Base-by-base conservation (phyloP, 2,888 invertebrate genomes). In the Plebejus melissa region DNA sequence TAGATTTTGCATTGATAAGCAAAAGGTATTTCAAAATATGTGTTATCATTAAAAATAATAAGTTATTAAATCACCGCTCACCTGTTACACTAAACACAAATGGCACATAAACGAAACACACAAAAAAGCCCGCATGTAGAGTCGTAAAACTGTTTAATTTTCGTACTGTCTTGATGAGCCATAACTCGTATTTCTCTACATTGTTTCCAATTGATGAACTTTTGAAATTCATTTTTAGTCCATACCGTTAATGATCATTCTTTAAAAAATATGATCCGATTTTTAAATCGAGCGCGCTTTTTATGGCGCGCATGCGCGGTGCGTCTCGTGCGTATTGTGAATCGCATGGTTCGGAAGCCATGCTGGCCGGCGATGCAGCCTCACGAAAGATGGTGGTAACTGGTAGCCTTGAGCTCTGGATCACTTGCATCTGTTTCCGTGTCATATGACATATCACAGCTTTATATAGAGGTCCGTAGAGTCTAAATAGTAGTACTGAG, bases 251-350 rank as follows among this genome's bases (percentile, higher is more conserved):
- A 50, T 57, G 38, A 57, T 71, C 2, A 9, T 22, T 41, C 58
- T 41, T 38, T 41, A 13, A 41, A 38, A 32, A 54, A 69, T n/a
- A 54, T 36, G 16, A 50, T 54, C 1, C 0, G 22, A 41, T 74
- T 74, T 72, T 69, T 76, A 76, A 76, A 76, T 77, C 69, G 74
- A 83, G 80, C 79, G 81, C 82, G 32, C 41, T 72, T 54, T 50
- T 50, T 28, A 85, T 85, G 89, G 90, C 89, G 87, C 84, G 87
- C 89, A 86, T 88, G 90, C 89, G 89, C 88, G 84, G 81, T 81
- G 81, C 28, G 74, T 74, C 76, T 76, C 83, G 82, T 84, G 85
- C 86, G 86, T 86, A 88, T 88, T 90, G 76, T 79, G 81, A 81
- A 77, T 77, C 74, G 77, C 76, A 74, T 77, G 79, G 82, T 84